Base-by-base conservation (phyloP, 2,797 vertebrate genomes). In the Siniperca undulata region DNA sequence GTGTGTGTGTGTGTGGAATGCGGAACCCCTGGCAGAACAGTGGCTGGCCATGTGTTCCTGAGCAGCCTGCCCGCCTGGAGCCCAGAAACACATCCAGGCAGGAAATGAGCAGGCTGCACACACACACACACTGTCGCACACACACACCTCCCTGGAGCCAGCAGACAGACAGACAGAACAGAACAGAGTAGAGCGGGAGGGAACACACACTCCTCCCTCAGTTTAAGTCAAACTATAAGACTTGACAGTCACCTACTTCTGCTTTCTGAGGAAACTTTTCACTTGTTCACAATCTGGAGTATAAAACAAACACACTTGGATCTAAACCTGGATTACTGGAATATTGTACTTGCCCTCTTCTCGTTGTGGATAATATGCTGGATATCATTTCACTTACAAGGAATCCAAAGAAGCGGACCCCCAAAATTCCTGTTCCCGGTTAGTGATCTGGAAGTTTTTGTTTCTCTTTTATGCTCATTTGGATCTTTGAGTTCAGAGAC, bases 31-130 rank as follows among this genome's bases (percentile, higher is more conserved):
- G 88, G 81, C 86, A 87, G 85, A 89, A 88, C 88, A 88, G 87
- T 91, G 91, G 79, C 77, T 86, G 86, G 84, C 89, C 92, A 93
- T 92, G 91, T 95, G 93, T 94, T 91, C 90, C 82, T 88, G 91
- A 82, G 74, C 85, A 83, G 87, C 72, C 79, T 89, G 89, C 74
- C 80, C 58, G 87, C 78, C 83, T 88, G 84, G 69, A 92, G 60
- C 72, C 88, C 82, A 91, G 86, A 72, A 93, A 83, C 90, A 91
- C 91, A 90, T 76, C 65, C 88, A 92, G 80, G 82, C 94, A 94
- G 95, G 94, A 96, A 93, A 95, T 94, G 89, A 94, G 84, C 80
- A 78, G 69, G 20, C 86, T 90, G 67, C 81, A 81, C 78, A 88
- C 86, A 81, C 79, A 56, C 70, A 70, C 62, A 77, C 70, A 77